phyloP scores from a whole-genome alignment of 2,113 vertebrate species.

The Chloroceryle aenea region DNA sequence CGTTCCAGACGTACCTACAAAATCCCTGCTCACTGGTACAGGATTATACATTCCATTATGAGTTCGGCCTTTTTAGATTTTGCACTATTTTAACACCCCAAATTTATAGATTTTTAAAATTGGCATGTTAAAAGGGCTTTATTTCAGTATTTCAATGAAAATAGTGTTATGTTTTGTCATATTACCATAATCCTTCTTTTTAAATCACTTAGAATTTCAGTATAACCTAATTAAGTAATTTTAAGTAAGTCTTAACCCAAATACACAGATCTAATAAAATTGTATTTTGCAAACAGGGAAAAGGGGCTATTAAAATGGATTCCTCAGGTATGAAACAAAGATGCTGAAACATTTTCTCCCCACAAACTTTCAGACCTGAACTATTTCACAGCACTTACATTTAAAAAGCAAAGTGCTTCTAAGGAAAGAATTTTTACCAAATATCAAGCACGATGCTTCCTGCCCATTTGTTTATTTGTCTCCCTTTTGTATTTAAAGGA shows the following conservation, averaged over 20 bases:
- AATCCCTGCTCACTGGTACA: conserved; percentile 23
- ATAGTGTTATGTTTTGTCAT: conserved; percentile 65
- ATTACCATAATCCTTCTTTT: conserved; percentile 68
- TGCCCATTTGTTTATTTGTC: conserved; percentile 4
- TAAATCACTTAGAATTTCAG: conserved; percentile 69
- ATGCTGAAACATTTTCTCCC: conserved; percentile 36
- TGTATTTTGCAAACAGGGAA: conserved; percentile 59
- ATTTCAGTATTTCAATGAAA: conserved; percentile 66
- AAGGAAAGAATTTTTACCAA: conserved; percentile 12
- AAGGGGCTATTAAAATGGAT: conserved; percentile 62
- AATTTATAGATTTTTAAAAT: conserved; percentile 61
- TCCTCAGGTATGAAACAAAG: conserved; percentile 59
- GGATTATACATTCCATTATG: conserved; percentile 35
- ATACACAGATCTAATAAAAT: conserved; percentile 67
- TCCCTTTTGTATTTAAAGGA: conserved; percentile 45
- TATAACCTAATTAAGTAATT: conserved; percentile 71
- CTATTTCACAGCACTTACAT: conserved; percentile 26
- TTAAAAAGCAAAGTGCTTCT: conserved; percentile 7
- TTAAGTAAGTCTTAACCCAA: conserved; percentile 69
- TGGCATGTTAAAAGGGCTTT: conserved; percentile 54
- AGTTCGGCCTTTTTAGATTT: conserved; percentile 34
- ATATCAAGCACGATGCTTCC: not conserved
- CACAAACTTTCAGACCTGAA: conserved; percentile 50
- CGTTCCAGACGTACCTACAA: conserved; percentile 50
- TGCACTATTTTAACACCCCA: conserved; percentile 43